These are phyloP conservation scores for Odontomyia ornata DNA, from an alignment of 2,888 invertebrate genomes.

Conservation along the genomic window DNA sequence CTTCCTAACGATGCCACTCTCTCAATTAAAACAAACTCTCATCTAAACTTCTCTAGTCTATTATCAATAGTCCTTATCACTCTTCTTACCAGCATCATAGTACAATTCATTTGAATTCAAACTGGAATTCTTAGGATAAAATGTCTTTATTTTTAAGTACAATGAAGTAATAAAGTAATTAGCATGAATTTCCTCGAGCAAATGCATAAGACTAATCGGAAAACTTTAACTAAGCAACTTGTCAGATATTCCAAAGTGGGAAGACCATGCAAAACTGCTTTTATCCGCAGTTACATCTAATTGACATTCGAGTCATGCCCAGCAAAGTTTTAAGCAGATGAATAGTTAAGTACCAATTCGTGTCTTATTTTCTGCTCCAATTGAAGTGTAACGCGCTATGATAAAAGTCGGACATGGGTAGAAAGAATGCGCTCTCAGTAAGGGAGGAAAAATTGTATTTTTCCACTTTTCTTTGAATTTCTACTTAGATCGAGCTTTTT, in stretches of 20 bases:
- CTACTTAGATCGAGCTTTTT: not conserved
- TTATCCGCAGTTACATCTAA: constrained; percentile 32
- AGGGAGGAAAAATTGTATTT: not conserved
- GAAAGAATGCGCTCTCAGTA: no score
- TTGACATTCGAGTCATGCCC: constrained; percentile 28
- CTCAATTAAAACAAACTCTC: no score
- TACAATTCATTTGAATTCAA: not conserved
- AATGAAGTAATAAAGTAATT: constrained; percentile 35
- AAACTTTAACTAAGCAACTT: constrained; percentile 29
- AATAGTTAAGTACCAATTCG: constrained; percentile 43
- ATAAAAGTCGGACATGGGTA: not conserved
- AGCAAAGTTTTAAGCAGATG: constrained; percentile 34
- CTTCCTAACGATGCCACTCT: no score
- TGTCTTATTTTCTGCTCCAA: constrained; percentile 42
- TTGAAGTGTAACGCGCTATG: constrained; percentile 19
- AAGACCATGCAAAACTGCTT: constrained; percentile 18
- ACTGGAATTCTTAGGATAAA: not conserved
- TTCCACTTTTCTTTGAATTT: not conserved
- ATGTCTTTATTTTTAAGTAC: not conserved
- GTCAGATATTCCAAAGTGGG: constrained; percentile 5
- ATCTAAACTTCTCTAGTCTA: no score
- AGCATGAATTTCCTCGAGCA: not conserved
- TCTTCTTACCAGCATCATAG: no score
- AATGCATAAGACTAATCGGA: constrained; percentile 15
- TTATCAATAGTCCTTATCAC: no score